These are phyloP conservation scores for Heliocidaris erythrogramma DNA, from an alignment of 35 echinoderm and acorn worm genomes.

Conservation along the genomic window DNA sequence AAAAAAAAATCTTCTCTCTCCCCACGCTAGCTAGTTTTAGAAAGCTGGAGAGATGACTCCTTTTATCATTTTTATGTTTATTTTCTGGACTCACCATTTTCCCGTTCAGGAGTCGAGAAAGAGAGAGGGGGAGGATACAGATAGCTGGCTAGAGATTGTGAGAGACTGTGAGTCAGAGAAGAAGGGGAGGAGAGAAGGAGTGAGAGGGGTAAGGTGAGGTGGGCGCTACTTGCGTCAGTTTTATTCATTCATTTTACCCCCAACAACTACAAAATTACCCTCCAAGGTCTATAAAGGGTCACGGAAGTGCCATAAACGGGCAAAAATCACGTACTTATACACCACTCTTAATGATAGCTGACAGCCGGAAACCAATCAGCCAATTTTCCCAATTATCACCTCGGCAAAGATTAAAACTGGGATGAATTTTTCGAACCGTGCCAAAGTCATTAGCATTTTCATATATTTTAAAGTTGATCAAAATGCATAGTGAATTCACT, in stretches of 20 bases:
- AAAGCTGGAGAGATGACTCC: too few relatives aligned
- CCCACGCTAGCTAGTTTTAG: too few relatives aligned
- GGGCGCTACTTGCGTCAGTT: not conserved
- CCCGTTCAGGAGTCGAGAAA: too few relatives aligned
- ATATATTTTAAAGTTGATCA: not conserved
- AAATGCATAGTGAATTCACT: not conserved
- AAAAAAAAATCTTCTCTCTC: too few relatives aligned
- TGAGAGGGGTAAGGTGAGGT: not conserved
- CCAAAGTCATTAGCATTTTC: not conserved
- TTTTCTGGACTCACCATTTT: too few relatives aligned
- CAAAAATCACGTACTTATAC: conserved; percentile 7
- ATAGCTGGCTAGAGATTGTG: too few relatives aligned
- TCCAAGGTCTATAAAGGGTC: not conserved
- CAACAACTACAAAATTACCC: not conserved
- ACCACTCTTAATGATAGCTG: not conserved
- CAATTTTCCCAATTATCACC: conserved; percentile 10
- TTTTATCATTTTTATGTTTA: too few relatives aligned
- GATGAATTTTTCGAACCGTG: not conserved
- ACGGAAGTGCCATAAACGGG: not conserved
- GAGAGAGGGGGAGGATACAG: too few relatives aligned
- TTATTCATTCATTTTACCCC: not conserved
- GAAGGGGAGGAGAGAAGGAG: too few relatives aligned
- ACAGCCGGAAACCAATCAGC: not conserved
- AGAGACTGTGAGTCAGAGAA: too few relatives aligned
- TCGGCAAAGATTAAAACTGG: not conserved